A percentile compares a stretch with the other conserved stretches of the same genome.
phyloP scores from a whole-genome alignment of 2,113 vertebrate genomes.

The Coptodon rendalli region DNA sequence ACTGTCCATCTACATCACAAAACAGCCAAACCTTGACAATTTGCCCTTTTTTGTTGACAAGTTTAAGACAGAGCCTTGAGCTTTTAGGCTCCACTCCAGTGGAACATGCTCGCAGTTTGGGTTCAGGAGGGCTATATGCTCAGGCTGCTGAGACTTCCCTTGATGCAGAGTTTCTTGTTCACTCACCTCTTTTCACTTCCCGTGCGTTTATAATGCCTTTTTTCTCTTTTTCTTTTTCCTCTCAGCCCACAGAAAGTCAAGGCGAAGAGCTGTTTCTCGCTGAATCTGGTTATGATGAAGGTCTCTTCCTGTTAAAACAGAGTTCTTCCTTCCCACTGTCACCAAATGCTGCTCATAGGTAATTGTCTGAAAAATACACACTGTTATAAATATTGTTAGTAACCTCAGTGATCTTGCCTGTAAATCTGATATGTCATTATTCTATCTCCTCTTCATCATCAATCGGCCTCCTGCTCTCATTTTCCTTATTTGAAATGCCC shows the following conservation, averaged over 20 bases:
- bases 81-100: not conserved
- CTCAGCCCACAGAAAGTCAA: not conserved
- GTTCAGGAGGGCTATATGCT: not conserved
- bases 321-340: not conserved
- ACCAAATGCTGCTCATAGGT: not conserved
- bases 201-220: not conserved
- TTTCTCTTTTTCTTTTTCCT: not conserved
- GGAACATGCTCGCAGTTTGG: not conserved
- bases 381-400: not conserved
- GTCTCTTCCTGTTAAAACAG: not conserved
- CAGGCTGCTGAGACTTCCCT: not conserved
- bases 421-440: conserved; percentile 24
- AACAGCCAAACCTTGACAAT: not conserved
- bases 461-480: not conserved
- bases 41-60: not conserved
- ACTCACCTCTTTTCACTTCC: not conserved
- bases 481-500: not conserved
- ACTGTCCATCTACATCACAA: not conserved
- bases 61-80: not conserved
- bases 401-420: conserved; percentile 1
- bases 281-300: not conserved
- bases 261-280: not conserved
- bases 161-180: not conserved
- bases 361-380: not conserved
- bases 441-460: not conserved